Percentiles rank a stretch among this genome's conserved stretches.
Evolutionary conservation across 2,113 vertebrate species (phyloP).

Genomic region (Daboia siamensis): DNA sequence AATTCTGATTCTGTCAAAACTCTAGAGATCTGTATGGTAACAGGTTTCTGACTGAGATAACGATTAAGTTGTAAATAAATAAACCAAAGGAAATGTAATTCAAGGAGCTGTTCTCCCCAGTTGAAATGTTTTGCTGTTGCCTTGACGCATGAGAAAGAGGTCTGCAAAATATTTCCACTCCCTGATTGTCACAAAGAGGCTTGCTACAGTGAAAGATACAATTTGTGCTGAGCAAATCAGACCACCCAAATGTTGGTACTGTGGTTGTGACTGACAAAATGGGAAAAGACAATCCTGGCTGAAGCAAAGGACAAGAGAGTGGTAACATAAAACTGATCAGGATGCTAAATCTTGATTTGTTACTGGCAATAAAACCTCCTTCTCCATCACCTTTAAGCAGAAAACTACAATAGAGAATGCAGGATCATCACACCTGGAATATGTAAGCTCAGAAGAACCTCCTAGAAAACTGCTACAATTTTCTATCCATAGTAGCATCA

Average conservation of each 20-base stretch:
- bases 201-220: background rate
- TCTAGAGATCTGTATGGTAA: slow-evolving; percentile 10
- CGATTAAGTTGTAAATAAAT: slow-evolving; percentile 10
- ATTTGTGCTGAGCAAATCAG: background rate
- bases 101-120: background rate
- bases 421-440: background rate
- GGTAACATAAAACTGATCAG: background rate
- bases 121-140: background rate
- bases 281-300: background rate
- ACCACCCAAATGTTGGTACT: background rate
- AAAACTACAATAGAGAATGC: background rate
- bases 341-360: background rate
- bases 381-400: background rate
- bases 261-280: background rate
- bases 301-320: background rate
- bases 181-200: background rate
- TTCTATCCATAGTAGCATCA: background rate
- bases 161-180: background rate
- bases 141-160: background rate
- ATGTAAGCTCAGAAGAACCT: background rate
- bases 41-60: background rate
- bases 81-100: background rate
- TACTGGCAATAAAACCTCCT: background rate
- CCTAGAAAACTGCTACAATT: background rate
- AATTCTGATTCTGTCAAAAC: slow-evolving; percentile 14